These are phyloP conservation scores for Hexactinellida sp. DNA, from an alignment of 37 sponge, comb jelly and placozoan genomes.

Conservation along the genomic window DNA sequence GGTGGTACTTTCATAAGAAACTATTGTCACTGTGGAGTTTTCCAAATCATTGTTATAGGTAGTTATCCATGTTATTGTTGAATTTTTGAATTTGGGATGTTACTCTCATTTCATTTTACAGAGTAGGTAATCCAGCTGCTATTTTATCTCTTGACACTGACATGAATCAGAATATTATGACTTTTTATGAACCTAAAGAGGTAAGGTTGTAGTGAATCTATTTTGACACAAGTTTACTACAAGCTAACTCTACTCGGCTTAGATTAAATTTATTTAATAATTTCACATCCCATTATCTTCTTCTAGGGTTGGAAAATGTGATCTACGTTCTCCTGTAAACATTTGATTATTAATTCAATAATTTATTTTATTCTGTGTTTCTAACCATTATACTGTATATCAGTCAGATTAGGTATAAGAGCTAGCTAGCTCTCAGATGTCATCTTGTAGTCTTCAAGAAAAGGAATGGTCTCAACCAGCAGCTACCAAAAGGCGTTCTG, in stretches of 20 bases:
- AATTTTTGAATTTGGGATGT: not conserved
- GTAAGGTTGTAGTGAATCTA: no score
- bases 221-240: no score
- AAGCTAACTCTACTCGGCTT: no score
- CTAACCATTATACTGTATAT: not conserved
- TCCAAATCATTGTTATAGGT: conserved; percentile 97
- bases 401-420: not conserved
- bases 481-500: not conserved
- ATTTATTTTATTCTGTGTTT: not conserved
- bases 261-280: not conserved
- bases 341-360: not conserved
- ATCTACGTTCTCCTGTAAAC: not conserved
- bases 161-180: conserved; percentile 53
- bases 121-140: conserved; percentile 96
- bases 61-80: not conserved
- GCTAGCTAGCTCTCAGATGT: not conserved
- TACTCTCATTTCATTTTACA: conserved; percentile 2
- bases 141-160: conserved; percentile 89
- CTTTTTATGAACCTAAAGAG: conserved; percentile 93
- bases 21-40: conserved; percentile 96
- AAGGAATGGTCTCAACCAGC: not conserved
- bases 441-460: conserved; percentile 14
- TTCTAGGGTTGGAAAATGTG: not conserved
- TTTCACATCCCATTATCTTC: not conserved
- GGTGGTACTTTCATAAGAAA: conserved; percentile 89